Conservation (phyloP, 1,140 invertebrate species). For the Lasioglossum albipes region DNA sequence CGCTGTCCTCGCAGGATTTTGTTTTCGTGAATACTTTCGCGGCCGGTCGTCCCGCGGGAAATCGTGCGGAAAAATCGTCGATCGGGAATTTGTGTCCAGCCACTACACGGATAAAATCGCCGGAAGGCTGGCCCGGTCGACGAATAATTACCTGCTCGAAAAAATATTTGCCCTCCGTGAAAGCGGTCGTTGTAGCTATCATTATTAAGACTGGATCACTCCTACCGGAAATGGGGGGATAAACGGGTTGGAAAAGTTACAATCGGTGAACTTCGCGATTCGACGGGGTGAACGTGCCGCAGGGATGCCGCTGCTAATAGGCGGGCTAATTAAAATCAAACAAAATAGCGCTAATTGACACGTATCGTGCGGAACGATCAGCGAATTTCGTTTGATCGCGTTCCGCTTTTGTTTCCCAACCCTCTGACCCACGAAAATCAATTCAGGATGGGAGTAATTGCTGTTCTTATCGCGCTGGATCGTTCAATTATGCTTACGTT, state of each 20-base stretch:
- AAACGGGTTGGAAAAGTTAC: neutral
- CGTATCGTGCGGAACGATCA: neutral
- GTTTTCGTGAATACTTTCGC: neutral
- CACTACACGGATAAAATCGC: neutral
- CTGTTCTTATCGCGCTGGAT: neutral
- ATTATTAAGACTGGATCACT: neutral
- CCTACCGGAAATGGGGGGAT: too few species aligned
- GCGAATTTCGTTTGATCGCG: neutral
- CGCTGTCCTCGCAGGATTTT: conserved; percentile 5
- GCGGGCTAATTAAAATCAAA: neutral
- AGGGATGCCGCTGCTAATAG: neutral
- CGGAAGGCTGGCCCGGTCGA: neutral
- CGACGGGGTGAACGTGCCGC: neutral
- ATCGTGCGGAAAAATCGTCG: neutral
- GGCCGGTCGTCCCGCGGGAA: neutral
- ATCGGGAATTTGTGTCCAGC: neutral
- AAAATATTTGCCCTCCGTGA: neutral
- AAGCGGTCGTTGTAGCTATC: neutral
- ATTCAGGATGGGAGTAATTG: neutral
- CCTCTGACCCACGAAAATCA: neutral
- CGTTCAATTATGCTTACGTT: neutral
- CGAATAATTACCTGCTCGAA: neutral
- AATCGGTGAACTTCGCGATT: neutral
- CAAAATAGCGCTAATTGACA: neutral
- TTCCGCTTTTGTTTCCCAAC: neutral